These are phyloP conservation scores for Tyto alba DNA, from an alignment of 2,113 vertebrate genomes.

Conservation along the genomic window DNA sequence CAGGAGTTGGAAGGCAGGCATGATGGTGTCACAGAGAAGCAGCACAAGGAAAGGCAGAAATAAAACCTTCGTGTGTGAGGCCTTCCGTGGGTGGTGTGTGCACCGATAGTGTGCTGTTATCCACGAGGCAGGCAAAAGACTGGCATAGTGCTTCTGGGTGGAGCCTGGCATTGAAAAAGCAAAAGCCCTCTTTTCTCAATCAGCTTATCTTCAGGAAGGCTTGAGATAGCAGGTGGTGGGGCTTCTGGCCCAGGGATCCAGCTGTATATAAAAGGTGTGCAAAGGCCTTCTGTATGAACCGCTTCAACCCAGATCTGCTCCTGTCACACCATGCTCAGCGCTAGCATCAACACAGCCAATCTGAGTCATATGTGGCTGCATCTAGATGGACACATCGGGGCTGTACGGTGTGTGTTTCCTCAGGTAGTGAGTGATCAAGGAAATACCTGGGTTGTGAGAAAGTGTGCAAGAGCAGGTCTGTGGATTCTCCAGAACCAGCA, in stretches of 20 bases:
- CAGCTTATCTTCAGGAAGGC: neutral
- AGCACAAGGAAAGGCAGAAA: neutral
- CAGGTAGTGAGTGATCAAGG: neutral
- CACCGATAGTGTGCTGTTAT: neutral
- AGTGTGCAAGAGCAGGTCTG: neutral
- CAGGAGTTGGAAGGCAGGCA: neutral
- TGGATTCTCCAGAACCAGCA: neutral
- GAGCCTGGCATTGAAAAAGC: neutral
- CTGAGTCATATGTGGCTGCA: neutral
- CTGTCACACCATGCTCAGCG: accelerated
- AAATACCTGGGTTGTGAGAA: neutral
- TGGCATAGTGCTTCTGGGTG: neutral
- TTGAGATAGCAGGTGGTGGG: neutral
- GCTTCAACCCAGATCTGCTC: neutral
- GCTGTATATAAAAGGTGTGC: neutral
- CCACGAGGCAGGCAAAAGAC: neutral
- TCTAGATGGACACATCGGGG: accelerated
- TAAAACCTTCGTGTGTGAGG: neutral
- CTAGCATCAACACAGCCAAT: neutral
- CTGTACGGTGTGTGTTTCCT: neutral
- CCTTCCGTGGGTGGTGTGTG: neutral
- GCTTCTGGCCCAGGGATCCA: neutral
- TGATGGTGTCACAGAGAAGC: neutral
- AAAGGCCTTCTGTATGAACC: neutral
- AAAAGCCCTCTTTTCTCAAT: neutral